These are phyloP conservation scores for Rotaria magnacalcarata DNA, from an alignment of 2,888 invertebrate genomes.

Conservation along the genomic window DNA sequence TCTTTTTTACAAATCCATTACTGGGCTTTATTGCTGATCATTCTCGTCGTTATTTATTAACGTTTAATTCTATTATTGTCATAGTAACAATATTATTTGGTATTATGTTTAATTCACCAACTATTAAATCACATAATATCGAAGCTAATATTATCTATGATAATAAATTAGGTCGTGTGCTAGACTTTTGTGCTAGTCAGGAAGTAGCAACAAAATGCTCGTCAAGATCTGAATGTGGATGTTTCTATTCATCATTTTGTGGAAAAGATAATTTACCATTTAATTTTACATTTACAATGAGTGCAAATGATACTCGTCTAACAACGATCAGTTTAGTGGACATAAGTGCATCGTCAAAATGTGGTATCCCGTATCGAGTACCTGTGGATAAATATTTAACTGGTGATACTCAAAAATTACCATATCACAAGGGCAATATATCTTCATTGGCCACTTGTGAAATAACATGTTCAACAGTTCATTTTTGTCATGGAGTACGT, in stretches of 20 bases:
- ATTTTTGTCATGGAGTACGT: not conserved
- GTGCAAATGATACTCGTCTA: not conserved
- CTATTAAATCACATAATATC: not conserved
- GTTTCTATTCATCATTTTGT: not conserved
- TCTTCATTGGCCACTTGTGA: not conserved
- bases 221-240: slow-evolving; percentile 28
- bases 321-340: not conserved
- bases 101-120: not conserved
- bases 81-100: not conserved
- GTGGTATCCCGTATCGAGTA: not conserved
- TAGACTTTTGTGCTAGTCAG: slow-evolving; percentile 19
- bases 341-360: not conserved
- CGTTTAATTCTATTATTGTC: not conserved
- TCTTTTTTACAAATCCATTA: not conserved
- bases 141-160: not conserved
- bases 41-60: slow-evolving; percentile 5
- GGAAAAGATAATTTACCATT: not conserved
- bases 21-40: not conserved
- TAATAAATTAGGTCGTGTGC: not conserved
- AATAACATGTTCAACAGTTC: not conserved
- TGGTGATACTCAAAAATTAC: not conserved
- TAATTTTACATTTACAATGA: not conserved
- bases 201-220: not conserved
- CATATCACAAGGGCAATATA: not conserved
- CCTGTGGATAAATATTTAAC: not conserved